Base-by-base conservation (phyloP, 2,113 vertebrate species). In the Percina caprodes region DNA sequence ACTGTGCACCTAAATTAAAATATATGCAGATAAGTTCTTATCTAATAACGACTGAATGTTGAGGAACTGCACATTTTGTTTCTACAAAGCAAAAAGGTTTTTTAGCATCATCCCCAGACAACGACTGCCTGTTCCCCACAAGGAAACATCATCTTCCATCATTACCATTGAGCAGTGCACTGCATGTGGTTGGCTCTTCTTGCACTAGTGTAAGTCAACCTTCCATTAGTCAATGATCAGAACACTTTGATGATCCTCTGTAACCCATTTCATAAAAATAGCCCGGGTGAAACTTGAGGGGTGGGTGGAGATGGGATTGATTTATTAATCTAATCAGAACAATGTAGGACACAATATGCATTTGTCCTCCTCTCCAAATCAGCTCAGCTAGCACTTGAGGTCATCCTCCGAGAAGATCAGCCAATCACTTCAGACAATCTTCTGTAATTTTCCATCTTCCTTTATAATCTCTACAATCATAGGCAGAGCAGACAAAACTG, bases 251-350 rank as follows among this genome's bases (percentile, higher is more conserved):
- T 84, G 89, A 86, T 85, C 79, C 85, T 90, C 82, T 84, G 86
- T 91, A 93, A 93, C 84, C 91, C 86, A 91, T 92, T 93, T 94
- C 66, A 91, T 85, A 92, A 94, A 94, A 94, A 94, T 94, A 94
- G 91, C 81, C 69, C n/a, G 3, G 46, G 67, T 65, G 67, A 79
- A 88, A 89, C 76, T 83, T 85, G 88, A 91, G 77, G 83, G 82
- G 82, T 35, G 66, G 84, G 63, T 77, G 79, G 71, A 71, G 70
- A 87, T 83, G 66, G 74, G 84, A 94, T 94, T 94, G 92, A 94
- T 95, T 92, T 94, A 94, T 94, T 94, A 94, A 95, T 94, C 86
- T 91, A 94, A 95, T 95, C 92, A 94, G 87, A 82, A 78, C 79
- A 66, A 88, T 88, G 89, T 88, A 89, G 88, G 88, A 91, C 92